Conservation (phyloP, 2,797 vertebrate species). For the Cuculus canorus region DNA sequence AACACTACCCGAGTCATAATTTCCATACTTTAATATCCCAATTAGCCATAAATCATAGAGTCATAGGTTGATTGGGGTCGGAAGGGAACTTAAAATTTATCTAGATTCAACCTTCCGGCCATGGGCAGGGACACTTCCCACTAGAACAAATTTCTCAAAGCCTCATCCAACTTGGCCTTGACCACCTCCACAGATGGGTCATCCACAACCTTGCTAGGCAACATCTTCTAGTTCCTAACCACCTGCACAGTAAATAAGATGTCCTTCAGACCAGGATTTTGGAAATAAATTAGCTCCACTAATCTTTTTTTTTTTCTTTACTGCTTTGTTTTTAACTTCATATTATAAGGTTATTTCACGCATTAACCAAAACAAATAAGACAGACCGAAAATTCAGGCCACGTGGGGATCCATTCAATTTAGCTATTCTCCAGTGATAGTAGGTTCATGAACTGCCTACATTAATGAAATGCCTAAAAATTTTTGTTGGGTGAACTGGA, state of each 20-base stretch:
- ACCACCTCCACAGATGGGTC: no score
- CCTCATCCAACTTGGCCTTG: no score
- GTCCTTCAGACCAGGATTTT: background rate
- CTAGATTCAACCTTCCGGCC: no score
- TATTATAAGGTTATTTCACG: background rate
- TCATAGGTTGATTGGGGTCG: no score
- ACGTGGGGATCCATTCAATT: background rate
- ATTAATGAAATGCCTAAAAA: rapidly evolving
- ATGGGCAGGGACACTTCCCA: no score
- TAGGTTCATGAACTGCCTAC: background rate
- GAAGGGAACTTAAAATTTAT: no score
- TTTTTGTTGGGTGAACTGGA: background rate
- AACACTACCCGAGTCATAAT: background rate
- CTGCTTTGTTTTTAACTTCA: background rate
- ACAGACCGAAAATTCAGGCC: background rate
- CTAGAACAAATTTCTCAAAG: no score
- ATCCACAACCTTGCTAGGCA: no score
- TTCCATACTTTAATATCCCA: background rate
- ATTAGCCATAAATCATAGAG: background rate
- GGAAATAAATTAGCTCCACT: background rate
- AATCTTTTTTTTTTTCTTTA: background rate
- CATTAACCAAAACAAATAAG: background rate
- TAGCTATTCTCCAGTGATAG: background rate
- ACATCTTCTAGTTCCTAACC: no score
- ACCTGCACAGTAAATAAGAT: background rate